Percentiles rank a stretch among this genome's conserved stretches.
Evolutionary conservation across 1,140 invertebrate species (phyloP).

Genomic region (Solen grandis): DNA sequence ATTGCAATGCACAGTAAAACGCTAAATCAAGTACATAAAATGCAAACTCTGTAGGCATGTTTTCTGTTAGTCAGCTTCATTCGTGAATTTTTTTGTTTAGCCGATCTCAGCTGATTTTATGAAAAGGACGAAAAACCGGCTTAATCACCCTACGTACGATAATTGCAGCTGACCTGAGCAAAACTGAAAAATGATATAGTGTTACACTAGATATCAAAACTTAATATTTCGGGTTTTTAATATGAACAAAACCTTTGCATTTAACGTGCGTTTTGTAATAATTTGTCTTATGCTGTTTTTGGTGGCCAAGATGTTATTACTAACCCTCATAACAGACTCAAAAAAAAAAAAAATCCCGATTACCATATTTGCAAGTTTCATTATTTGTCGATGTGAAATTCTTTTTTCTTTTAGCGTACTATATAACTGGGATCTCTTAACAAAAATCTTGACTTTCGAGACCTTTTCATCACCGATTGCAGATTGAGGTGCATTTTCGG

Average conservation of each 20-base stretch:
- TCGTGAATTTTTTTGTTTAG: no score
- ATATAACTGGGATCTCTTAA: not conserved
- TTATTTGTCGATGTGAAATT: not conserved
- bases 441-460: not conserved
- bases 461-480: not conserved
- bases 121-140: no score
- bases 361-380: not conserved
- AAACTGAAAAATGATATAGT: no score
- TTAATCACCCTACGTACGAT: no score
- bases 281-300: conserved; percentile 10
- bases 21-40: no score
- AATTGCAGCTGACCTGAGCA: no score
- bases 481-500: conserved; percentile 1
- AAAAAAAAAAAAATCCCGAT: conserved; percentile 8
- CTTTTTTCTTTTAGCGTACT: not conserved
- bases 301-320: not conserved
- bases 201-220: no score
- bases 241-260: not conserved
- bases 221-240: no score
- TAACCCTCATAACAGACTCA: not conserved
- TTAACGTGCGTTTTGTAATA: not conserved
- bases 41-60: no score
- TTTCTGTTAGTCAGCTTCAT: no score
- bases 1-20: no score
- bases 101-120: no score